Conservation (phyloP, 1,140 invertebrate genomes). For the Semibalanus balanoides region DNA sequence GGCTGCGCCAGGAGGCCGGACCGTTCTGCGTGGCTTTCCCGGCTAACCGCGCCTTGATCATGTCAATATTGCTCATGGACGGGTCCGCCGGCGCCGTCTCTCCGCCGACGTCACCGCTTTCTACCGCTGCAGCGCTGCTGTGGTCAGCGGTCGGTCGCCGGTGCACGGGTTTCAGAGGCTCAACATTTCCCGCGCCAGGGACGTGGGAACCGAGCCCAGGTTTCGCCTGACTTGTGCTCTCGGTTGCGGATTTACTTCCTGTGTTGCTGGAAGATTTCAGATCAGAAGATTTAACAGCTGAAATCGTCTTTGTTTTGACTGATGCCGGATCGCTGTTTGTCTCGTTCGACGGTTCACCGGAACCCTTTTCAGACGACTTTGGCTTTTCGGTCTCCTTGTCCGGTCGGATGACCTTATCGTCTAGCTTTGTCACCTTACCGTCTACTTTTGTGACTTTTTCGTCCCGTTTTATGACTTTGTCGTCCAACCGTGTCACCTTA, state of each 20-base stretch:
- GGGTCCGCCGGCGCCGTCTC: too few species aligned
- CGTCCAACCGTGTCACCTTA: background rate
- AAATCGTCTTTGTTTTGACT: too few species aligned
- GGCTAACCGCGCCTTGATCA: background rate
- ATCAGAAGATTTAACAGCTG: too few species aligned
- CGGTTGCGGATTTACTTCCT: too few species aligned
- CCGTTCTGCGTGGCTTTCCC: background rate
- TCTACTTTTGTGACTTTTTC: background rate
- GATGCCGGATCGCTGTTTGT: too few species aligned
- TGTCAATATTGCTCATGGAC: background rate
- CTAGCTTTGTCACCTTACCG: background rate
- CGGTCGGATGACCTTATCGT: background rate
- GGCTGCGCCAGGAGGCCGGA: background rate
- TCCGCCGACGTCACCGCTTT: background rate
- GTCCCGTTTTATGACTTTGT: background rate
- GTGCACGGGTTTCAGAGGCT: background rate
- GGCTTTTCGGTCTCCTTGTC: background rate
- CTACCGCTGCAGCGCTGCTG: background rate
- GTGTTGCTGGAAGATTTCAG: too few species aligned
- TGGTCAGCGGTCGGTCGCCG: background rate
- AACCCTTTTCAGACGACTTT: background rate
- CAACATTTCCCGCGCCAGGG: too few species aligned
- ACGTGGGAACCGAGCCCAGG: too few species aligned
- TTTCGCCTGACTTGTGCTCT: too few species aligned
- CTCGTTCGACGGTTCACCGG: too few species aligned